A percentile compares a stretch with the other conserved stretches of the same genome.
Conservation (phyloP, 2,113 vertebrate species). For the Rhinogobius similis region DNA sequence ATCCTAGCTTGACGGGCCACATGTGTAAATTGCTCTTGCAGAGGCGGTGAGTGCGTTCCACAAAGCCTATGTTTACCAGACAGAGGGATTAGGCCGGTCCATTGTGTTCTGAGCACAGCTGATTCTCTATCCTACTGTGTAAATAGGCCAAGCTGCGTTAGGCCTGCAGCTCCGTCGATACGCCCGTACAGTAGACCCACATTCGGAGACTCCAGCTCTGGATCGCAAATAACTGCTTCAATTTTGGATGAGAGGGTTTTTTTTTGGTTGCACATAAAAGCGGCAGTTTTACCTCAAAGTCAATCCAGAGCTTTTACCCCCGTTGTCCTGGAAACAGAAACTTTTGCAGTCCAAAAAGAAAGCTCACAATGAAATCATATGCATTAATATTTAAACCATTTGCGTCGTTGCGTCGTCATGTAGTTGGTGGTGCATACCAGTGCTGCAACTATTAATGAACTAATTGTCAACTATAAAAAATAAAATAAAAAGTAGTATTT, state of each 20-base stretch:
- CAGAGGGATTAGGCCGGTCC: conserved; percentile 60
- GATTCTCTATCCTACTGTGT: conserved; percentile 55
- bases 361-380: too few species aligned
- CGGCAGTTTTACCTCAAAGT: conserved; percentile 20
- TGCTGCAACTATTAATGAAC: too few species aligned
- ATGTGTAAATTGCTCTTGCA: conserved; percentile 14
- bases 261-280: not conserved
- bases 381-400: too few species aligned
- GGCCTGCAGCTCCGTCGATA: conserved; percentile 39
- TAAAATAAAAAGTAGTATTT: too few species aligned
- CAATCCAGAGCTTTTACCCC: conserved; percentile 12
- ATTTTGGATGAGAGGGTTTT: too few species aligned
- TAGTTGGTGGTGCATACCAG: too few species aligned
- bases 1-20: conserved; percentile 8
- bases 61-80: conserved; percentile 65
- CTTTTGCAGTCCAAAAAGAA: too few species aligned
- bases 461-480: too few species aligned
- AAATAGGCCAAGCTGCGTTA: conserved; percentile 66
- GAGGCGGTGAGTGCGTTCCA: conserved; percentile 12
- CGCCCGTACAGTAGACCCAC: conserved; percentile 26
- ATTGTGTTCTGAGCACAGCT: conserved; percentile 64
- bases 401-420: too few species aligned
- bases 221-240: too few species aligned
- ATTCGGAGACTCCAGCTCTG: not conserved
- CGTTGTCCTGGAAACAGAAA: conserved; percentile 55